Conservation (phyloP, 2,888 invertebrate species). For the Autographa pulchrina region DNA sequence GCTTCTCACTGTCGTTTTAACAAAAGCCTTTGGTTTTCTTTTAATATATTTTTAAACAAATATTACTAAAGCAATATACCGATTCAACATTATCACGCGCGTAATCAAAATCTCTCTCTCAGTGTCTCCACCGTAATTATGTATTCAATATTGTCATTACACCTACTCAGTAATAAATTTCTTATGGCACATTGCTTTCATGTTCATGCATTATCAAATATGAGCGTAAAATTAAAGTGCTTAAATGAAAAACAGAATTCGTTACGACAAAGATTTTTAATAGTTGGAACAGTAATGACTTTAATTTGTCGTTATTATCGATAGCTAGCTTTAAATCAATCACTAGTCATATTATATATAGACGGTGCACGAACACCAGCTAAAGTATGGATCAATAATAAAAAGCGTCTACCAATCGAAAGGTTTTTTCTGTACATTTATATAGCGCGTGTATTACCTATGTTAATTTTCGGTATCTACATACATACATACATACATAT, state of each 20-base stretch:
- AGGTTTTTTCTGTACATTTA: not conserved
- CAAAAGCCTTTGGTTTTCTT: slow-evolving; percentile 13
- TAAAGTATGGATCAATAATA: not conserved
- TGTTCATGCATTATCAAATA: slow-evolving; percentile 41
- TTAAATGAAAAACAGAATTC: slow-evolving; percentile 36
- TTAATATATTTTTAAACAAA: slow-evolving; percentile 7
- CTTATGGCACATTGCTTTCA: slow-evolving; percentile 44
- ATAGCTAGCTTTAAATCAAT: slow-evolving; percentile 3
- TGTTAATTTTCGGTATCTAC: not conserved
- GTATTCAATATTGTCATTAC: slow-evolving; percentile 47
- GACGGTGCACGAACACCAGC: not conserved
- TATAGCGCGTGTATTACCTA: too few species aligned
- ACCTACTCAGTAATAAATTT: slow-evolving; percentile 42
- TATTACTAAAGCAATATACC: slow-evolving; percentile 9
- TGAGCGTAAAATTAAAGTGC: slow-evolving; percentile 43
- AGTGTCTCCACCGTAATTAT: slow-evolving; percentile 32
- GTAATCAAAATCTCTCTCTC: slow-evolving; percentile 37
- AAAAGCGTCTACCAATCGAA: not conserved
- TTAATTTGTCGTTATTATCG: slow-evolving; percentile 18
- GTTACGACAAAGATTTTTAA: slow-evolving; percentile 51
- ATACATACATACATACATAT: too few species aligned
- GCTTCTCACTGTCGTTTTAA: slow-evolving; percentile 3
- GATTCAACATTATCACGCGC: slow-evolving; percentile 34
- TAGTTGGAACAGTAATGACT: slow-evolving; percentile 35
- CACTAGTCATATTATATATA: slow-evolving; percentile 3